phyloP scores from a whole-genome alignment of 2,888 invertebrate species.

The Eretmocerus hayati region DNA sequence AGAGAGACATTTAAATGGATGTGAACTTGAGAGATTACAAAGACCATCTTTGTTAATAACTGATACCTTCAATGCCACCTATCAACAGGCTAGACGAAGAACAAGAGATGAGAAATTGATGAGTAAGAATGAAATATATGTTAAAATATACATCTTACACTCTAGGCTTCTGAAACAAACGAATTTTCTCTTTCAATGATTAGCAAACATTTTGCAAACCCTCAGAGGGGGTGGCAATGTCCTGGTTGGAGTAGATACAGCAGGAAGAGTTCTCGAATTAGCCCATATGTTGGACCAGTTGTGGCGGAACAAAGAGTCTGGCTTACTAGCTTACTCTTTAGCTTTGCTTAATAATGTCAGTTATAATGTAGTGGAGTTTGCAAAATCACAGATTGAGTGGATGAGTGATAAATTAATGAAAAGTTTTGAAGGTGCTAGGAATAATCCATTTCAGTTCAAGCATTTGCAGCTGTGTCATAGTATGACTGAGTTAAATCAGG shows the following conservation, averaged over 20 bases:
- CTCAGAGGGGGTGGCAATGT: slow-evolving; percentile 93
- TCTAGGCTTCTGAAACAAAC: slow-evolving; percentile 1
- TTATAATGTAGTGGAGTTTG: slow-evolving; percentile 97
- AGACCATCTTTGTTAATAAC: slow-evolving; percentile 91
- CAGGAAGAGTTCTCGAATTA: slow-evolving; percentile 90
- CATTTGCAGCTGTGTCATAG: slow-evolving; percentile 92
- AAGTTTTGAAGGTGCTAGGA: slow-evolving; percentile 81
- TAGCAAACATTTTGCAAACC: slow-evolving; percentile 89
- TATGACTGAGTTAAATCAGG: slow-evolving; percentile 74
- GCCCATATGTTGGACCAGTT: slow-evolving; percentile 94
- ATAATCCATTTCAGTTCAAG: slow-evolving; percentile 92
- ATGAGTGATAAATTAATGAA: slow-evolving; percentile 98
- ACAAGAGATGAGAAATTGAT: slow-evolving; percentile 93
- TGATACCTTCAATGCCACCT: slow-evolving; percentile 92
- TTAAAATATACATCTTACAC: slow-evolving; percentile 5
- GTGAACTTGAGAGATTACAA: slow-evolving; percentile 82
- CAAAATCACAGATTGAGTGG: slow-evolving; percentile 99
- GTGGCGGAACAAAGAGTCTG: slow-evolving; percentile 93
- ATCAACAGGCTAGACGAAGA: slow-evolving; percentile 83
- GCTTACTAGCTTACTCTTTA: slow-evolving; percentile 87
- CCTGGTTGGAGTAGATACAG: slow-evolving; percentile 92
- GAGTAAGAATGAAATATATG: slow-evolving; percentile 59
- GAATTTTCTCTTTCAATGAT: slow-evolving; percentile 2
- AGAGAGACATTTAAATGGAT: slow-evolving; percentile 93
- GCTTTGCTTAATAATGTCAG: slow-evolving; percentile 93